Evolutionary conservation across 2,797 vertebrate genomes (phyloP), one percentile per base, ranked within the genome.

Genomic region (Malurus splendens): DNA sequence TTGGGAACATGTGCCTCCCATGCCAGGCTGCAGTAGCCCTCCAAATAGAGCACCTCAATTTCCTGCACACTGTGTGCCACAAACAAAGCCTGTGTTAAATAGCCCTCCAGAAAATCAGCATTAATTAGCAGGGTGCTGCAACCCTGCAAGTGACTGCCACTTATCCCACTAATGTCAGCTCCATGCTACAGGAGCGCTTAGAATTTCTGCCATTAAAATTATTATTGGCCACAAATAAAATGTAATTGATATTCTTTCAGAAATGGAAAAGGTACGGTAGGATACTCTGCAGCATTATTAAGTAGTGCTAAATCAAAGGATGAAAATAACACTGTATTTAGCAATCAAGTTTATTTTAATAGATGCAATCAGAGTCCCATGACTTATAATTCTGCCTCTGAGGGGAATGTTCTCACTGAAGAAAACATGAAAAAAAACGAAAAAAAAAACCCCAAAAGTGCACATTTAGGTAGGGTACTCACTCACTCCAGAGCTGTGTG

Each of bases 171-270:
- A 60, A 77, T 28, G 52, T 70, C 38, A 24, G 56, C 45, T 59
- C 45, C 45, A 70, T 38, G 1, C 70, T 44, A 39, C 0, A 0
- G 39, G 66, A 75, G 50, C 30, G 67, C 65, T 82, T 77, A 84
- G 25, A 74, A 89, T 91, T 92, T 78, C 51, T 87, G 73, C 50
- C 68, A 39, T 74, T 73, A 79, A 82, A 92, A 84, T 71, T 48
- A 24, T 74, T 90, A 75, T 38, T 3, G 5, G 75, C 56, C 59
- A 64, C 79, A 95, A 93, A 87, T 86, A 62, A 85, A 90, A 89
- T 17, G 25, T 39, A 78, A 72, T 17, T 70, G 8, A 72, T 81
- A 70, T 12, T 90, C 45, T 65, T 87, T 84, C 70, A 81, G 45
- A 73, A 87, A 83, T 33, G 14, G 55, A 28, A 81, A 39, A 77